phyloP scores from a whole-genome alignment of 2,888 invertebrate species.

The Mactromeris polynyma region DNA sequence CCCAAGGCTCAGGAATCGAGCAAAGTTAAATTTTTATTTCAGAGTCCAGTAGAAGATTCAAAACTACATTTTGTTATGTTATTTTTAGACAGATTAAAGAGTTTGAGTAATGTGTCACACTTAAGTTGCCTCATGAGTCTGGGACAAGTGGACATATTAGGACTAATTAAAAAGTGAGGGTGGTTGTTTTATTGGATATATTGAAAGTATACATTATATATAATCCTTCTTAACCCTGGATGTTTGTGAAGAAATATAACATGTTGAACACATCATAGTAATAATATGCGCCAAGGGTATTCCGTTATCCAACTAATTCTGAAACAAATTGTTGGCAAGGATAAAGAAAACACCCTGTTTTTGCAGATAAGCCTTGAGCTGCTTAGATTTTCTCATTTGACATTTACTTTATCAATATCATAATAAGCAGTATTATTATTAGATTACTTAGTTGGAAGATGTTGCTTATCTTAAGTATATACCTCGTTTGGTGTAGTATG shows the following conservation, averaged over 20 bases:
- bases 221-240: background rate
- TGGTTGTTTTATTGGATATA: too few relatives aligned
- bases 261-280: background rate
- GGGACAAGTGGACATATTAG: too few relatives aligned
- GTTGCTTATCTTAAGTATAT: background rate
- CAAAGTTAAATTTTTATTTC: too few relatives aligned
- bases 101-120: too few relatives aligned
- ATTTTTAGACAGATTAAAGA: too few relatives aligned
- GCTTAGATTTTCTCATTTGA: background rate
- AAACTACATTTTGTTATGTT: too few relatives aligned
- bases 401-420: conserved; percentile 12
- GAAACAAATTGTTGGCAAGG: conserved; percentile 32
- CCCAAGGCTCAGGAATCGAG: too few relatives aligned
- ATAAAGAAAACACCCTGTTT: conserved; percentile 22
- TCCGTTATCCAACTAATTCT: conserved; percentile 2
- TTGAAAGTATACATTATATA: background rate
- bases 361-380: conserved; percentile 3
- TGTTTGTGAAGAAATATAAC: background rate
- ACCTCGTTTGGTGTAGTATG: too few relatives aligned
- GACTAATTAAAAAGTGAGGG: too few relatives aligned
- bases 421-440: background rate
- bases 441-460: background rate
- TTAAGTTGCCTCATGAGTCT: too few relatives aligned
- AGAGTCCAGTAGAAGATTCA: too few relatives aligned
- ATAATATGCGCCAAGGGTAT: background rate